These are phyloP conservation scores for Eumeta japonica DNA, from an alignment of 1,140 invertebrate species.

Conservation along the genomic window DNA sequence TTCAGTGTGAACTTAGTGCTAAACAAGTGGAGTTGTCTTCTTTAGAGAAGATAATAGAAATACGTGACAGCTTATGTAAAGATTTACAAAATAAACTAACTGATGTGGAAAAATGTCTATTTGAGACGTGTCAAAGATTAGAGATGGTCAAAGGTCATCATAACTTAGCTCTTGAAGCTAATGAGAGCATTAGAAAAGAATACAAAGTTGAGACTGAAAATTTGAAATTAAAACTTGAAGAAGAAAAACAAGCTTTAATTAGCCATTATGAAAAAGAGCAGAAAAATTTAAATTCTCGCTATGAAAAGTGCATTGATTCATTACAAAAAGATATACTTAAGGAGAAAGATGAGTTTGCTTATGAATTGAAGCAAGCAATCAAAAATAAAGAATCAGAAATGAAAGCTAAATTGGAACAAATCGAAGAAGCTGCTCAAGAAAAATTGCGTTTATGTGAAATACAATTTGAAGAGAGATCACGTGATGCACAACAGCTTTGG, in stretches of 20 bases:
- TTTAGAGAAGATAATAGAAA: conserved; percentile 42
- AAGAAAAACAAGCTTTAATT: conserved; percentile 41
- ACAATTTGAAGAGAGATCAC: conserved; percentile 47
- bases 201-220: conserved; percentile 49
- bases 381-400: conserved; percentile 38
- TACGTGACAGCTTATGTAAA: conserved; percentile 44
- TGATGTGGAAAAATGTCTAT: conserved; percentile 30
- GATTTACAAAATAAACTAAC: conserved; percentile 48
- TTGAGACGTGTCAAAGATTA: conserved; percentile 42
- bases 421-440: conserved; percentile 45
- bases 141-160: conserved; percentile 54
- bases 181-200: conserved; percentile 51
- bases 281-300: conserved; percentile 35
- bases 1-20: conserved; percentile 36
- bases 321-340: conserved; percentile 29
- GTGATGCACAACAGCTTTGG: conserved; percentile 38
- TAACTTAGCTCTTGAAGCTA: conserved; percentile 49
- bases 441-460: conserved; percentile 51
- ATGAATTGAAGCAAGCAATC: conserved; percentile 32
- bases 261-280: conserved; percentile 39
- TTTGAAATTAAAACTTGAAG: conserved; percentile 43
- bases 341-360: conserved; percentile 36
- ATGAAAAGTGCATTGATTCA: conserved; percentile 29
- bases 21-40: conserved; percentile 44
- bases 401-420: conserved; percentile 47